Evolutionary conservation across 2,888 invertebrate genomes (phyloP), one percentile per base, ranked within the genome.

Genomic region (Xiphydria camelus): DNA sequence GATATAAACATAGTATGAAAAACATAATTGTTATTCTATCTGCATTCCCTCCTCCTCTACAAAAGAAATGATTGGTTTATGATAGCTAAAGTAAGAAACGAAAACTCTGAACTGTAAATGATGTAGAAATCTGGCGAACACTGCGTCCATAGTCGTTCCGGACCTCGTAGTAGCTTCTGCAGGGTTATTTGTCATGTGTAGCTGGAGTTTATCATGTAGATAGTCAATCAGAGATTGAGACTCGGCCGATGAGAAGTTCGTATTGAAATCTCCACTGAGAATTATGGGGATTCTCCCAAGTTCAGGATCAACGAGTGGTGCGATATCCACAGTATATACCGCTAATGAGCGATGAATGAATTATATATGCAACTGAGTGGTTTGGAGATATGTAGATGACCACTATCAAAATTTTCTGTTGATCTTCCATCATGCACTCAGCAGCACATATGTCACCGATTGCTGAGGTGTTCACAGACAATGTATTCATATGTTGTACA

Each of bases 51-150:
- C n/a, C n/a, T n/a, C n/a, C n/a, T n/a, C n/a, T n/a, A n/a, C n/a
- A n/a, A n/a, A n/a, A n/a, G n/a, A n/a, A n/a, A 54, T 29, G 23
- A 55, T 47, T 19, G 54, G 52, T 33, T 46, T 51, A 35, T 51
- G 51, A 22, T 51, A 49, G 42, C 48, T 47, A 20, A 47, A 47
- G 31, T 47, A 35, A 36, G 46, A 41, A 25, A 45, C 10, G 26
- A 22, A 45, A 22, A 40, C 29, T 26, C 45, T 25, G 23, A 34
- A 47, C 31, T 40, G 21, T 7, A 39, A 38, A 32, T 33, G 44
- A 47, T 47, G 6, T 18, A 45, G 22, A 12, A 21, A 31, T 47
- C 49, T 15, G 4, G 38, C 21, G 50, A 50, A 49, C 22, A 51
- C 49, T 23, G 49, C 36, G 38, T 49, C 51, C 36, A 53, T 53